These are phyloP conservation scores for Xyrauchen texanus DNA, from an alignment of 2,113 vertebrate genomes.

Conservation along the genomic window DNA sequence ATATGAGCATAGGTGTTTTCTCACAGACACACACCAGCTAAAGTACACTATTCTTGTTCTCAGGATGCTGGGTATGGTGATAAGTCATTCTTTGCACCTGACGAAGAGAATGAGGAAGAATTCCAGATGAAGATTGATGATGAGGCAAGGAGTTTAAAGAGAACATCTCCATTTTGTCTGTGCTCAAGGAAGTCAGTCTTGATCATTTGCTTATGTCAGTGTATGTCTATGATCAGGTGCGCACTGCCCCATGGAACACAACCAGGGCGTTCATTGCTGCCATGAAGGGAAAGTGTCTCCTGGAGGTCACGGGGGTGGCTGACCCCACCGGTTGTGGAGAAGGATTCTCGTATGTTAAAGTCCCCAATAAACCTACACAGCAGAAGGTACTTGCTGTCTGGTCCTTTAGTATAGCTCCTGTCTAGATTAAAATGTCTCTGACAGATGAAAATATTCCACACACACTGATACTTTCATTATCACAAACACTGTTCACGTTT, in stretches of 20 bases:
- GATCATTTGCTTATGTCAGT: no score
- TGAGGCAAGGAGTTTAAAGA: constrained; percentile 75
- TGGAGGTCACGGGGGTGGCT: constrained; percentile 95
- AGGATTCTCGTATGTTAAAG: constrained; percentile 98
- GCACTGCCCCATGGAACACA: constrained; percentile 97
- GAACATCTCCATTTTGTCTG: no score
- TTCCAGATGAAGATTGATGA: constrained; percentile 99
- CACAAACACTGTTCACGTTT: neutral
- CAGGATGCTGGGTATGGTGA: constrained; percentile 98
- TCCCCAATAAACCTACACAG: constrained; percentile 97
- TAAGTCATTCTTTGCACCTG: constrained; percentile 97
- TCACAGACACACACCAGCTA: neutral
- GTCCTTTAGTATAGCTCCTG: neutral
- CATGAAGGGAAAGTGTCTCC: constrained; percentile 97
- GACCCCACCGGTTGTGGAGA: constrained; percentile 97
- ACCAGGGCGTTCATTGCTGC: constrained; percentile 97
- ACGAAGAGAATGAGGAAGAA: constrained; percentile 98
- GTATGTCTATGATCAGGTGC: constrained; percentile 76
- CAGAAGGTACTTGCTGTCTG: constrained; percentile 82
- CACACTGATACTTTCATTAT: neutral
- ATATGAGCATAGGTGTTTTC: neutral
- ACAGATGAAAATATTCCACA: neutral
- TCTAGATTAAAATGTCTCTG: neutral
- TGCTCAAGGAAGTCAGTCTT: no score
- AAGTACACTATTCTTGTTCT: constrained; percentile 24